Conservation (phyloP, 1,140 invertebrate species). For the Drosophila lini region DNA sequence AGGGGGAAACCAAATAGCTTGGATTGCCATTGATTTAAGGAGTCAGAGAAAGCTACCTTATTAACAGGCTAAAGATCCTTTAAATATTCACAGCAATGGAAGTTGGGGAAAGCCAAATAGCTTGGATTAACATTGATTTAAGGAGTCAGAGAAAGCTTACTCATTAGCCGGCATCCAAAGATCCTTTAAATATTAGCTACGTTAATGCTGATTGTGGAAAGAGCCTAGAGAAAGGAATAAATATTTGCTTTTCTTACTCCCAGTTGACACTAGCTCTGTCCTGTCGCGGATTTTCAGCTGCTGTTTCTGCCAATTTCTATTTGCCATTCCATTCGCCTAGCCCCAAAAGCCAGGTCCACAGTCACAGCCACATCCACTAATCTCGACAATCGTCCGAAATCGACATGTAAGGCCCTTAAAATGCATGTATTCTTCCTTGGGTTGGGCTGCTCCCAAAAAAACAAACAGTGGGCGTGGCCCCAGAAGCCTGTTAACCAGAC, state of each 20-base stretch:
- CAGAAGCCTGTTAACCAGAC: slow-evolving; percentile 37
- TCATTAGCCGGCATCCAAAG: not conserved
- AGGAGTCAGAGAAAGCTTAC: slow-evolving; percentile 1
- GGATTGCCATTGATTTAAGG: not conserved
- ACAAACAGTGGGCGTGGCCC: slow-evolving; percentile 52
- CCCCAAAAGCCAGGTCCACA: slow-evolving; percentile 31
- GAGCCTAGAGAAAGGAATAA: slow-evolving; percentile 4
- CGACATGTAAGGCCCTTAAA: slow-evolving; percentile 82
- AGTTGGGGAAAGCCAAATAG: not conserved
- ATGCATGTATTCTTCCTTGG: slow-evolving; percentile 60
- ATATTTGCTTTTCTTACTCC: slow-evolving; percentile 3
- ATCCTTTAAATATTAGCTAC: slow-evolving; percentile 4
- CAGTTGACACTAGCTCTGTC: slow-evolving; percentile 26
- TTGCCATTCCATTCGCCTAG: slow-evolving; percentile 42
- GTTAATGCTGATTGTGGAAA: slow-evolving; percentile 17
- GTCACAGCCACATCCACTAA: slow-evolving; percentile 52
- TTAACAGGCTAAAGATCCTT: not conserved
- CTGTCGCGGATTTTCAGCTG: slow-evolving; percentile 15
- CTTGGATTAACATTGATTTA: not conserved
- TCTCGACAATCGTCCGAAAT: slow-evolving; percentile 65
- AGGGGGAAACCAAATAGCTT: not conserved
- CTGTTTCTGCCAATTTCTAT: slow-evolving; percentile 30
- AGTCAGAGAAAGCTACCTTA: not conserved
- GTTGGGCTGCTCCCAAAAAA: slow-evolving; percentile 15
- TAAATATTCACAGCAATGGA: not conserved